phyloP scores from a whole-genome alignment of 2,797 vertebrate genomes.

The Scleropages formosus region DNA sequence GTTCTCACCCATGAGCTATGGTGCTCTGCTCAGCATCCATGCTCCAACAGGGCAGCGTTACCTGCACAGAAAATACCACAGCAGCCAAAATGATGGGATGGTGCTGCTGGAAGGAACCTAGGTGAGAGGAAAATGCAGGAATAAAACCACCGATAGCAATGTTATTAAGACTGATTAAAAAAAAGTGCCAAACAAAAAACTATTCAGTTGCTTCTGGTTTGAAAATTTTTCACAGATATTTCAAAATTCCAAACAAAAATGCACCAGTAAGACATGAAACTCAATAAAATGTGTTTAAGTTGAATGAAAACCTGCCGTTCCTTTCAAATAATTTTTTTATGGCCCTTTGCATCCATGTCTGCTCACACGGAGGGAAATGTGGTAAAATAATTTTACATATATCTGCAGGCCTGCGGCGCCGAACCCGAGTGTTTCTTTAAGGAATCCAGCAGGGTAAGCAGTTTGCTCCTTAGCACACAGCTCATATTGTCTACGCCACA shows the following conservation, averaged over 20 bases:
- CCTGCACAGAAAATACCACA: no score
- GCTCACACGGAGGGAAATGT: slow-evolving; percentile 70
- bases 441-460: slow-evolving; percentile 76
- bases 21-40: no score
- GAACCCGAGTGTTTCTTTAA: slow-evolving; percentile 77
- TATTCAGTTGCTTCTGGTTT: no score
- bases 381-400: slow-evolving; percentile 69
- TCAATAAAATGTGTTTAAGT: slow-evolving; percentile 10
- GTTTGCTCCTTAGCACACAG: slow-evolving; percentile 81
- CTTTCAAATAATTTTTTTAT: slow-evolving; percentile 62
- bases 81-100: no score
- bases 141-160: no score
- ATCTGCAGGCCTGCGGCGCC: slow-evolving; percentile 59
- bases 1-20: no score
- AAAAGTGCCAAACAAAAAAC: no score
- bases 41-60: no score
- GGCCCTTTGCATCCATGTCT: slow-evolving; percentile 63
- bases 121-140: no score
- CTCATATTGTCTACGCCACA: slow-evolving; percentile 79
- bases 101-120: no score
- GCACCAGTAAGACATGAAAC: neutral
- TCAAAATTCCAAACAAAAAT: neutral
- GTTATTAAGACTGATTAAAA: no score
- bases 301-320: neutral
- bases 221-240: neutral